Evolutionary conservation across 2,113 vertebrate genomes (phyloP), one percentile per base, ranked within the genome.

Genomic region (Lathamus discolor): DNA sequence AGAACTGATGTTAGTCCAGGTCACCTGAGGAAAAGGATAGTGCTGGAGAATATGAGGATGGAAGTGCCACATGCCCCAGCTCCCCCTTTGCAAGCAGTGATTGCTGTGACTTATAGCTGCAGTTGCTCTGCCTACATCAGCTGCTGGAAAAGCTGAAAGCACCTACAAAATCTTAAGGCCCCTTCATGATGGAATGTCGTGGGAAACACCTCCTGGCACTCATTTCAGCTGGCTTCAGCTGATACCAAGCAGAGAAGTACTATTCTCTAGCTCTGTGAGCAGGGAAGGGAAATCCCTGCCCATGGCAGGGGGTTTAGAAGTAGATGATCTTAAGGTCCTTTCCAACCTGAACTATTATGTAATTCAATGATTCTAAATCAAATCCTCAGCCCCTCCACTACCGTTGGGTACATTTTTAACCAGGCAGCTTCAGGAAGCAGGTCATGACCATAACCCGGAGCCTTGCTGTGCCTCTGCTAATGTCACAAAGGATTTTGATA

Each of bases 111-210:
- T 94, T 0, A 1, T 44, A 91, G 70, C 68, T 81, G 49, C 61
- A 70, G 55, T 31, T 0, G 0, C 70, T 78, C 48, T 73, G 37
- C n/a, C 59, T 63, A 33, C 13, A 29, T 44, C 69, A 85, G n/a
- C 70, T 79, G 33, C 41, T 92, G 64, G 54, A 37, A 74, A 83
- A 39, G 22, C 44, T 94, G 76, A 46, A 67, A 92, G 63, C 13
- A 93, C 17, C 11, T 81, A 76, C 49, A 77, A 73, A 76, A 29
- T 55, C 63, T 81, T 28, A 25, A 64, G n/a, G 22, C 6, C 7
- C 7, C 69, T 93, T 70, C 46, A 44, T 0, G 0, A 7, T 22
- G 33, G 29, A 35, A 31, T 9, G 54, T 83, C 1, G 3, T 27
- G 22, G 37, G 15, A 77, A 83, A 70, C 9, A 49, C 1, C 6